A percentile compares a stretch with the other conserved stretches of the same genome.
These are phyloP conservation scores for Bubo scandiacus DNA, from an alignment of 2,113 vertebrate species.

Conservation along the genomic window DNA sequence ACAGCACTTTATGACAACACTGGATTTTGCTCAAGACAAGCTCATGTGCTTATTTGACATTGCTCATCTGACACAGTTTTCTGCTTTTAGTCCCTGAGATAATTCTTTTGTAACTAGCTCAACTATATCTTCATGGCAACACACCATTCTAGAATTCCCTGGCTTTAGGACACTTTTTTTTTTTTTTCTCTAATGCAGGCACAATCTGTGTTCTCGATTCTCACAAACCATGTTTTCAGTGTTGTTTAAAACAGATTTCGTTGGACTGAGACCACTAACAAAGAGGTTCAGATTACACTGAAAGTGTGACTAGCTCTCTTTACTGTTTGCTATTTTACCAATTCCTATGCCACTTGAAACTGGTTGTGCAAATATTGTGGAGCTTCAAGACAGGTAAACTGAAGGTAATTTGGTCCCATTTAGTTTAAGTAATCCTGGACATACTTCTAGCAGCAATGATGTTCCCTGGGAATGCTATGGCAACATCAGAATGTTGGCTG, in stretches of 20 bases:
- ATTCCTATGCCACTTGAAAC: neutral
- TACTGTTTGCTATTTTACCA: neutral
- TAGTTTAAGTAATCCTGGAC: constrained; percentile 10
- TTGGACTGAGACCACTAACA: neutral
- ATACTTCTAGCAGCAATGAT: neutral
- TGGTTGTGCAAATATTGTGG: neutral
- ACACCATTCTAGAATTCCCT: neutral
- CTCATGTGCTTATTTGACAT: neutral
- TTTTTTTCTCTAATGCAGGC: neutral
- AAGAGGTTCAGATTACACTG: neutral
- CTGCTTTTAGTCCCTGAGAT: neutral
- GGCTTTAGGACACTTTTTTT: neutral
- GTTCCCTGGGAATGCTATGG: constrained; percentile 44
- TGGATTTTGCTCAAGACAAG: neutral
- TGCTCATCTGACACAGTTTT: neutral
- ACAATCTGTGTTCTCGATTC: neutral
- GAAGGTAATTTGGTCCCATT: neutral
- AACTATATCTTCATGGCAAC: neutral
- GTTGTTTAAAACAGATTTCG: neutral
- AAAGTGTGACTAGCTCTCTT: neutral
- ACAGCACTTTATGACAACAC: neutral
- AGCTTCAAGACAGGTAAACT: neutral
- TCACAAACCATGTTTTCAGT: neutral
- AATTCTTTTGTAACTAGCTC: neutral
- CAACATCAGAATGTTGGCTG: constrained; percentile 58